Conservation (phyloP, 2,888 invertebrate genomes). For the Parnassius apollo region DNA sequence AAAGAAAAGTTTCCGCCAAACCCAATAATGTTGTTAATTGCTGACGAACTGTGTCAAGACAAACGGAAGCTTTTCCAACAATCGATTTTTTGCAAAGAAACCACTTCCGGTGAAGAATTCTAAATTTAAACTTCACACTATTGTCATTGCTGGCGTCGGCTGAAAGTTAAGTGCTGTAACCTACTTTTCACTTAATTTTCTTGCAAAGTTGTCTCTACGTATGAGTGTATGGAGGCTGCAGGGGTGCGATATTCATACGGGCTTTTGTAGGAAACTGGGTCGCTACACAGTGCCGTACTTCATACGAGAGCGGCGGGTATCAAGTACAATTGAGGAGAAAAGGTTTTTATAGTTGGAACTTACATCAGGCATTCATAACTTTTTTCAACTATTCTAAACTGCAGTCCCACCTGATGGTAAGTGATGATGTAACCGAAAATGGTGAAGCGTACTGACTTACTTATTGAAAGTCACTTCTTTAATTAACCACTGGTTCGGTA, state of each 20-base stretch:
- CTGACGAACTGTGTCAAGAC: conserved; percentile 9
- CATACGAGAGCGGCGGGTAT: conserved; percentile 25
- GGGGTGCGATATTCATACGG: conserved; percentile 28
- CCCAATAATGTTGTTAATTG: too few species aligned
- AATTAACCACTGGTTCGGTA: too few species aligned
- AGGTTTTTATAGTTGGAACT: conserved; percentile 18
- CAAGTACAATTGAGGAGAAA: conserved; percentile 22
- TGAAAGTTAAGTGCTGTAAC: conserved; percentile 26
- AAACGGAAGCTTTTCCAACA: conserved; percentile 8
- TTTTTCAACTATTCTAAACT: too few species aligned
- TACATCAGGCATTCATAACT: conserved; percentile 8
- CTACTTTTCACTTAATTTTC: conserved; percentile 27
- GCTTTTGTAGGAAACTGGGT: conserved; percentile 30
- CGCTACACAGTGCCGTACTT: conserved; percentile 28
- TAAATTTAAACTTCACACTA: conserved; percentile 26
- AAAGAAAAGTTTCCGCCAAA: too few species aligned
- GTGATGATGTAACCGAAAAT: too few species aligned
- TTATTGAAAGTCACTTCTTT: too few species aligned
- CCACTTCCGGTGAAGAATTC: conserved; percentile 18
- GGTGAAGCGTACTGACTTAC: too few species aligned
- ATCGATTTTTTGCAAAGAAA: conserved; percentile 17
- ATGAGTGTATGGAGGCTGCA: conserved; percentile 24
- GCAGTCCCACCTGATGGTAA: too few species aligned
- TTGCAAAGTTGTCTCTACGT: conserved; percentile 25
- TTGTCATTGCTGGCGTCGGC: conserved; percentile 27